phyloP scores from a whole-genome alignment of 2,888 invertebrate species.

The Alloscopus bannaensis region DNA sequence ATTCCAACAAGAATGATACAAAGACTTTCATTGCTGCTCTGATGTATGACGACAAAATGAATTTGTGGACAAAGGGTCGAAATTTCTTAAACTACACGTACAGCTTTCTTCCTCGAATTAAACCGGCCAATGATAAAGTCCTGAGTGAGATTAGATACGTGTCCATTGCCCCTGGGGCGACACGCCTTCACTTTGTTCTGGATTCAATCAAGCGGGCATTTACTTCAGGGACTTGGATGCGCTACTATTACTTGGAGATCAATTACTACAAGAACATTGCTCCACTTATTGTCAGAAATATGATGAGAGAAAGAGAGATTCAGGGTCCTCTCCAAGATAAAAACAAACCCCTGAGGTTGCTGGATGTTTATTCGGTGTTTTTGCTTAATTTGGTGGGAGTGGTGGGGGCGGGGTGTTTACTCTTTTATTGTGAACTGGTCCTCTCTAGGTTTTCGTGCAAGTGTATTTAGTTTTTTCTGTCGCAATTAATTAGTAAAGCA shows the following conservation, averaged over 20 bases:
- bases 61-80: slow-evolving; percentile 39
- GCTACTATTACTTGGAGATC: slow-evolving; percentile 32
- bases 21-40: slow-evolving; percentile 23
- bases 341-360: slow-evolving; percentile 2
- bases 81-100: background rate
- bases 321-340: background rate
- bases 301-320: background rate
- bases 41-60: slow-evolving; percentile 36
- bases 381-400: slow-evolving; percentile 6
- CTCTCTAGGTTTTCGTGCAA: no score
- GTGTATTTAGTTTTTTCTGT: no score
- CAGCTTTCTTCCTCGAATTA: slow-evolving; percentile 15
- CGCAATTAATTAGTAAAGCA: no score
- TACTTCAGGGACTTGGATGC: slow-evolving; percentile 41
- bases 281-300: slow-evolving; percentile 22
- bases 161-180: slow-evolving; percentile 34
- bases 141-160: slow-evolving; percentile 37
- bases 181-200: slow-evolving; percentile 41
- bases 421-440: no score
- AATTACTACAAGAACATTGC: slow-evolving; percentile 46
- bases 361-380: slow-evolving; percentile 21
- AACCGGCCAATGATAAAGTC: slow-evolving; percentile 16
- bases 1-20: background rate
- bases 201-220: slow-evolving; percentile 30
- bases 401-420: background rate